These are phyloP conservation scores for Nasonia longicornis DNA, from an alignment of 1,140 invertebrate species.

Conservation along the genomic window DNA sequence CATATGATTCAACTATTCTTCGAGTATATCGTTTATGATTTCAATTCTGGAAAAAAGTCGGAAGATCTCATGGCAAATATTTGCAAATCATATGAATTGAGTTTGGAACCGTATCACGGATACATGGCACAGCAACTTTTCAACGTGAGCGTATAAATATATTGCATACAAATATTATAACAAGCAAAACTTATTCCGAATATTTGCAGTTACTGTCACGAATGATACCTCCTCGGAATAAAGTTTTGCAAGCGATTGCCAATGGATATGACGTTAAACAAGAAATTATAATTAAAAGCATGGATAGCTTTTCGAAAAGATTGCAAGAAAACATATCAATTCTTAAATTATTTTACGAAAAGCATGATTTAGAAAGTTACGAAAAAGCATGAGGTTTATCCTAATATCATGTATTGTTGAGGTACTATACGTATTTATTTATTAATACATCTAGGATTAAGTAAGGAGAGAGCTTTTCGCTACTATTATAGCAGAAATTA, in stretches of 20 bases:
- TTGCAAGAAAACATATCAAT: slow-evolving; percentile 56
- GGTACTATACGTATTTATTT: too few relatives aligned
- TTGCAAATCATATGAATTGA: slow-evolving; percentile 73
- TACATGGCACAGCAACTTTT: slow-evolving; percentile 78
- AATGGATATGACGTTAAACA: slow-evolving; percentile 57
- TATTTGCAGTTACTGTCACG: slow-evolving; percentile 61
- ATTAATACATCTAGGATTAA: too few relatives aligned
- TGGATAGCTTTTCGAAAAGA: slow-evolving; percentile 55
- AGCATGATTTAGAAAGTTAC: slow-evolving; percentile 52
- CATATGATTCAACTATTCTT: slow-evolving; percentile 74
- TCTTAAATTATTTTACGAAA: slow-evolving; percentile 57
- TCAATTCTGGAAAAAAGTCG: slow-evolving; percentile 61
- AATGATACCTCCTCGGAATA: slow-evolving; percentile 61
- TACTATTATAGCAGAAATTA: too few relatives aligned
- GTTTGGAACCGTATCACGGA: slow-evolving; percentile 75
- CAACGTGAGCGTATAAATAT: slow-evolving; percentile 65
- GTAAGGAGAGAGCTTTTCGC: too few relatives aligned
- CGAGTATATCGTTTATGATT: slow-evolving; percentile 70
- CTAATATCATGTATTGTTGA: neutral
- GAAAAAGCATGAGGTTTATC: neutral
- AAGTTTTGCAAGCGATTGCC: slow-evolving; percentile 59
- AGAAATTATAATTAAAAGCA: slow-evolving; percentile 50
- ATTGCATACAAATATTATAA: neutral
- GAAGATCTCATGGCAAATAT: slow-evolving; percentile 72
- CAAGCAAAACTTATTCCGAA: slow-evolving; percentile 2